A percentile compares a stretch with the other conserved stretches of the same genome.
phyloP scores from a whole-genome alignment of 2,888 invertebrate genomes.

The Orchesella flavescens region DNA sequence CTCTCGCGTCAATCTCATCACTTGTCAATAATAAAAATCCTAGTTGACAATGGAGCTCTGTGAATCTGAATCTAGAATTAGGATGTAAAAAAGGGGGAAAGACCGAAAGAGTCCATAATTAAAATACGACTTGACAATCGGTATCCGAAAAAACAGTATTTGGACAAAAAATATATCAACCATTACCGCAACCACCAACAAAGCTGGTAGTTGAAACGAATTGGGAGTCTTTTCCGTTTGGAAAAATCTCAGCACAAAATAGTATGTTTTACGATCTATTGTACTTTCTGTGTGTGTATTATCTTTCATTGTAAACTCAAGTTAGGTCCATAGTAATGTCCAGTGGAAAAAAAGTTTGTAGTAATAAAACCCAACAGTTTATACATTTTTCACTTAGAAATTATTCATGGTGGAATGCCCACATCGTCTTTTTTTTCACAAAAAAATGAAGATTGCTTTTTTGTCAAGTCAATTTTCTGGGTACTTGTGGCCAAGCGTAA shows the following conservation, averaged over 20 bases:
- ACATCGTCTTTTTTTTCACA: background rate
- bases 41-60: background rate
- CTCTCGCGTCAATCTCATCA: conserved; percentile 58
- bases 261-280: conserved; percentile 41
- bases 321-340: conserved; percentile 7
- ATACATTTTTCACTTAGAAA: background rate
- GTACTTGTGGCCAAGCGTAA: conserved; percentile 32
- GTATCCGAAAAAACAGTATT: too few species aligned
- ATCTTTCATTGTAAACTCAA: conserved; percentile 7
- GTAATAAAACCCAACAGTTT: background rate
- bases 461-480: conserved; percentile 46
- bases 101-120: conserved; percentile 25
- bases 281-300: background rate
- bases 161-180: too few species aligned
- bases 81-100: background rate
- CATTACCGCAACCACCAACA: background rate
- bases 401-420: background rate
- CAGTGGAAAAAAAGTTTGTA: too few species aligned
- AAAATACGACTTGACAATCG: conserved; percentile 1
- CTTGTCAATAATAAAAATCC: conserved; percentile 16
- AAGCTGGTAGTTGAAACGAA: background rate
- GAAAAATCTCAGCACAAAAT: too few species aligned
- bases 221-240: background rate
- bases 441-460: too few species aligned
- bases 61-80: too few species aligned